phyloP scores from a whole-genome alignment of 35 echinoderm and acorn worm genomes.

The Nesometra sesokonis region DNA sequence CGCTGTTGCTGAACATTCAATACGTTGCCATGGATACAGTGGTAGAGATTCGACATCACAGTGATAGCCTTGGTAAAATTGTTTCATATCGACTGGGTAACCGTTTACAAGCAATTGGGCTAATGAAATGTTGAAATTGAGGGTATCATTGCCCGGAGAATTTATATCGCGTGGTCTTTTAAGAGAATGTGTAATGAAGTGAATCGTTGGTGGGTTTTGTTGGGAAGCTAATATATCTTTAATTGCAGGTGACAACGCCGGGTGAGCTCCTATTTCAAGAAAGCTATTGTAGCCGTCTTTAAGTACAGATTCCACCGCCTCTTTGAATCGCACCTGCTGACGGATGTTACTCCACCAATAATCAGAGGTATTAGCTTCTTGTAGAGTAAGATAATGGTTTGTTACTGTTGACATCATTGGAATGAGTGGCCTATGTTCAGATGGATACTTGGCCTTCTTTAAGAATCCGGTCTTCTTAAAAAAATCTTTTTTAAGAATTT shows the following conservation, averaged over 20 bases:
- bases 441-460: background rate
- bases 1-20: background rate
- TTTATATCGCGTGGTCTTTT: conserved; percentile 3
- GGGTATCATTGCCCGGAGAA: background rate
- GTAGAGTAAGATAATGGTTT: background rate
- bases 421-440: conserved; percentile 4
- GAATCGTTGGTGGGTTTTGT: background rate
- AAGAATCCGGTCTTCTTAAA: background rate
- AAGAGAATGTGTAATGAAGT: conserved; percentile 3
- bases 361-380: background rate
- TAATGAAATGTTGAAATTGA: background rate
- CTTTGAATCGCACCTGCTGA: conserved; percentile 24
- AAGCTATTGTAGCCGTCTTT: conserved; percentile 27
- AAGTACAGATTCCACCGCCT: conserved; percentile 13
- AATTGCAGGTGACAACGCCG: conserved; percentile 27
- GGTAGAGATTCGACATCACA: background rate
- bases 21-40: conserved; percentile 9
- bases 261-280: conserved; percentile 42
- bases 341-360: conserved; percentile 58
- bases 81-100: background rate
- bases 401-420: conserved; percentile 54
- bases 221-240: background rate
- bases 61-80: background rate
- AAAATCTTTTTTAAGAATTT: conserved; percentile 34
- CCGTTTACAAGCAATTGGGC: background rate